Evolutionary conservation across 1,140 invertebrate genomes (phyloP).

Genomic region (Habropoda laboriosa): DNA sequence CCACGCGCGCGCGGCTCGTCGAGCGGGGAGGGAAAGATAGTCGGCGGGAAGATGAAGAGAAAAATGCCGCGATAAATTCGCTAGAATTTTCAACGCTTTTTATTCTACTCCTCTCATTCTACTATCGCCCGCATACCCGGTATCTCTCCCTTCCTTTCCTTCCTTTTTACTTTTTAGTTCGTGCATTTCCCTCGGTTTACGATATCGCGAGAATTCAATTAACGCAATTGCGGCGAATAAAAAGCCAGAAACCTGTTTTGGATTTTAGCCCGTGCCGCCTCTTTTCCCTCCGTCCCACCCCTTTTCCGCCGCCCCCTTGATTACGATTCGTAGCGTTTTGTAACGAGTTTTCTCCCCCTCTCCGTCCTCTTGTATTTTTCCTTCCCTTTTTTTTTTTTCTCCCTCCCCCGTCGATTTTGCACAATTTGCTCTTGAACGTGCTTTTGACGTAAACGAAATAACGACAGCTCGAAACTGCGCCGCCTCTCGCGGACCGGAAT

Average conservation of each 20-base stretch:
- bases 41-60: slow-evolving; percentile 13
- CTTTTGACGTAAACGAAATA: slow-evolving; percentile 22
- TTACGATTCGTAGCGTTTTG: slow-evolving; percentile 10
- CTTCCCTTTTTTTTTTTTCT: too few relatives aligned
- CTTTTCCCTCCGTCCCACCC: background rate
- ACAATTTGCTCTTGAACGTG: slow-evolving; percentile 20
- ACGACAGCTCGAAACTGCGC: slow-evolving; percentile 1
- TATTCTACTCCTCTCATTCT: background rate
- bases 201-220: slow-evolving; percentile 30
- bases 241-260: slow-evolving; percentile 22
- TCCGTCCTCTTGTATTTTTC: too few relatives aligned
- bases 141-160: too few relatives aligned
- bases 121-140: background rate
- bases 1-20: background rate
- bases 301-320: background rate
- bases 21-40: background rate
- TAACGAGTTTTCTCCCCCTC: slow-evolving; percentile 5
- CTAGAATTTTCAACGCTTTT: slow-evolving; percentile 15
- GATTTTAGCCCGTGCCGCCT: background rate
- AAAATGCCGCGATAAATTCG: slow-evolving; percentile 16
- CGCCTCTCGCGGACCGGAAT: background rate
- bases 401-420: background rate
- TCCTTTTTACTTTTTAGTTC: background rate
- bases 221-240: slow-evolving; percentile 33
- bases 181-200: background rate